phyloP scores from a whole-genome alignment of 2,888 invertebrate species.

The Flexamia atlantica region DNA sequence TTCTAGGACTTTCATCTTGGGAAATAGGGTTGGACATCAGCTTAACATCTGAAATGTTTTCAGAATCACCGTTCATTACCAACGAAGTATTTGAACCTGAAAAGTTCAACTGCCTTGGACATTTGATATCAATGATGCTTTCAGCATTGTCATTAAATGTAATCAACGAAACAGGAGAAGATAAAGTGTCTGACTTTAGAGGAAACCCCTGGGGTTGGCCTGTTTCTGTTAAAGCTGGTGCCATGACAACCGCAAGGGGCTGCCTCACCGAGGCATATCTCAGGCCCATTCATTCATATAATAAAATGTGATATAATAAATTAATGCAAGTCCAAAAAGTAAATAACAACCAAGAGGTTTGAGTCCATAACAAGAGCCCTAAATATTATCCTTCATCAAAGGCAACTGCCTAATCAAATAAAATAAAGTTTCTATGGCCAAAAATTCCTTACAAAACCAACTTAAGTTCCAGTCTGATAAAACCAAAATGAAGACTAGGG shows the following conservation, averaged over 20 bases:
- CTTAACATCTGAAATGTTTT: constrained; percentile 37
- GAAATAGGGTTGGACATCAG: neutral
- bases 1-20: constrained; percentile 18
- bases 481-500: too few species aligned
- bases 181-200: constrained; percentile 26
- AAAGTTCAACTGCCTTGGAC: constrained; percentile 22
- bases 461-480: too few species aligned
- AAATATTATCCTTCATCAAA: too few species aligned
- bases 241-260: constrained; percentile 89
- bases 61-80: constrained; percentile 59
- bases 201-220: constrained; percentile 71
- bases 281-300: constrained; percentile 72
- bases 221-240: constrained; percentile 93
- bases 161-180: constrained; percentile 38
- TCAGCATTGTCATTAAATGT: constrained; percentile 34
- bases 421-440: too few species aligned
- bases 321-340: neutral
- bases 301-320: constrained; percentile 29
- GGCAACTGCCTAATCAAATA: too few species aligned
- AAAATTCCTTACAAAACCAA: too few species aligned
- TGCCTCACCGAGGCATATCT: constrained; percentile 76
- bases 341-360: neutral
- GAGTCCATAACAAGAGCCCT: neutral
- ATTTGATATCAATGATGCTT: constrained; percentile 7
- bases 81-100: constrained; percentile 26